Evolutionary conservation across 1,140 invertebrate genomes (phyloP).

Genomic region (Leptinotarsa defecta): DNA sequence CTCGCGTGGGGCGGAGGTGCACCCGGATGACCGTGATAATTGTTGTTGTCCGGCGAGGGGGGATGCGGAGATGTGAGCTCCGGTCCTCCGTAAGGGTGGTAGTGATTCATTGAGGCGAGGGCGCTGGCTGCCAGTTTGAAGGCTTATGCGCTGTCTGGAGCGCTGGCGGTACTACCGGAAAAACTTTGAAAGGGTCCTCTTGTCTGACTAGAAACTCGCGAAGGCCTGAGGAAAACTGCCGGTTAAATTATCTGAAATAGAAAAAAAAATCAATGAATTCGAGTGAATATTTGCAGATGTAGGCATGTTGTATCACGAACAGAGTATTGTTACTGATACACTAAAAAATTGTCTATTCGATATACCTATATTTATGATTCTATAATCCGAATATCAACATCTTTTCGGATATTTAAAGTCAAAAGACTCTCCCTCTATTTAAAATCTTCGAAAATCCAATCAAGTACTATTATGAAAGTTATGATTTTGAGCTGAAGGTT

Average conservation of each 20-base stretch:
- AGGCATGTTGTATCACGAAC: too few species aligned
- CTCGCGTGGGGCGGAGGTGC: slow-evolving; percentile 45
- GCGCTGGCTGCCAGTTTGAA: slow-evolving; percentile 68
- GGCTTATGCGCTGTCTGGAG: slow-evolving; percentile 46
- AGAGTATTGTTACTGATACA: too few species aligned
- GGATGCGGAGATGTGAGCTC: slow-evolving; percentile 71
- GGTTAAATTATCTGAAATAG: not conserved
- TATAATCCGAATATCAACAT: too few species aligned
- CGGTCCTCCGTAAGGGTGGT: slow-evolving; percentile 68
- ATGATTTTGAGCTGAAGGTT: too few species aligned
- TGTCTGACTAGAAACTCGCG: not conserved
- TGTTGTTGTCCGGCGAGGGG: slow-evolving; percentile 66
- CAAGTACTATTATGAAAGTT: too few species aligned
- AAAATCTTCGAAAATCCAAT: too few species aligned
- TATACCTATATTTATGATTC: too few species aligned
- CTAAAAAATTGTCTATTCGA: too few species aligned
- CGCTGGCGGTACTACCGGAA: slow-evolving; percentile 18
- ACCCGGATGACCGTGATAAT: slow-evolving; percentile 54
- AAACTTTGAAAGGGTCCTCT: not conserved
- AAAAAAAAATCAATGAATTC: not conserved
- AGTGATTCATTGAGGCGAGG: slow-evolving; percentile 71
- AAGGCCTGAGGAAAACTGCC: not conserved
- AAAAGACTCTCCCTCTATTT: too few species aligned
- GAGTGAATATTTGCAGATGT: too few species aligned
- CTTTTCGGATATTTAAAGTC: too few species aligned